Evolutionary conservation across 2,113 vertebrate species (phyloP).

Genomic region (Lanius ludovicianus): DNA sequence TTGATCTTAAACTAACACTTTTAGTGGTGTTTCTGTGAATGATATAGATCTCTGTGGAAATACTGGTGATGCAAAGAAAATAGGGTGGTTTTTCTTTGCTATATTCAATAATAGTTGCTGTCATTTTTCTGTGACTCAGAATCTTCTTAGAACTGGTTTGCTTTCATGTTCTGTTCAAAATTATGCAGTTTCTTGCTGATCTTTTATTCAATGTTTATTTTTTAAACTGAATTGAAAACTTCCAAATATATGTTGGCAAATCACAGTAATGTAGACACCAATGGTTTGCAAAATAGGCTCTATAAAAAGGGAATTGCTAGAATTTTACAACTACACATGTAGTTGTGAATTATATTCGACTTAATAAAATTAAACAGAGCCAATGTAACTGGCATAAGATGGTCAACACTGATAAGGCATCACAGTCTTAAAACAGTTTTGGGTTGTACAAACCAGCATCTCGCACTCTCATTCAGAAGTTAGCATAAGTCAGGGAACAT

Average conservation of each 20-base stretch:
- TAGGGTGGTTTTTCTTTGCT: not conserved
- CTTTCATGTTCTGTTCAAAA: constrained; percentile 3
- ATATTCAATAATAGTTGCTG: not conserved
- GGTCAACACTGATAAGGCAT: not conserved
- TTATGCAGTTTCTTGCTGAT: not conserved
- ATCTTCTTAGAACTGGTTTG: not conserved
- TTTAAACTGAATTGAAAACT: not conserved
- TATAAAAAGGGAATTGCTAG: not conserved
- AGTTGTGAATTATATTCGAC: not conserved
- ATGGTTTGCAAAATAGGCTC: not conserved
- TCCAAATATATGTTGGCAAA: not conserved
- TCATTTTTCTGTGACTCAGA: not conserved
- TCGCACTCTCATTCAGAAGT: not conserved
- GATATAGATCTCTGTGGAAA: not conserved
- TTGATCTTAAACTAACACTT: not conserved
- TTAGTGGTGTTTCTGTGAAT: not conserved
- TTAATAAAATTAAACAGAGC: not conserved
- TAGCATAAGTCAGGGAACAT: not conserved
- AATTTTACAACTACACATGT: not conserved
- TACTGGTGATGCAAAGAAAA: not conserved
- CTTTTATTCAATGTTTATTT: not conserved
- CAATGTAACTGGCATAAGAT: not conserved
- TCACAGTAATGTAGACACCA: not conserved
- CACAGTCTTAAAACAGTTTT: not conserved
- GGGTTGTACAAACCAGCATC: not conserved